Evolutionary conservation across 2,797 vertebrate species (phyloP).

Genomic region (Coregonus suidteri): DNA sequence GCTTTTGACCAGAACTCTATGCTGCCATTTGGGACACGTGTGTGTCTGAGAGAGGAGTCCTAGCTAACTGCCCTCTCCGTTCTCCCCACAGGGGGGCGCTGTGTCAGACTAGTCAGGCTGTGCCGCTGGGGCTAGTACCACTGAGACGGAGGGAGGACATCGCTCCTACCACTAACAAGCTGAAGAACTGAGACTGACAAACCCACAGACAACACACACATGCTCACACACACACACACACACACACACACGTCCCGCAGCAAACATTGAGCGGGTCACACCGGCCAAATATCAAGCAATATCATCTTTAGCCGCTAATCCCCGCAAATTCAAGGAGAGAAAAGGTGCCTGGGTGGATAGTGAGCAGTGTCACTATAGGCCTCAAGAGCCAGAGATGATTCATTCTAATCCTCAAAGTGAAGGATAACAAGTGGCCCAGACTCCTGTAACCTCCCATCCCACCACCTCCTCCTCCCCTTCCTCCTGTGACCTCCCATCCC

Average conservation of each 20-base stretch:
- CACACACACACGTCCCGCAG: conserved; percentile 31
- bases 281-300: conserved; percentile 33
- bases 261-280: conserved; percentile 57
- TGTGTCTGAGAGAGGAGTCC: not conserved
- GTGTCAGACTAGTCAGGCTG: conserved; percentile 24
- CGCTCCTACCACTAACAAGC: not conserved
- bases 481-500: too few species aligned
- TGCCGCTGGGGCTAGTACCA: conserved; percentile 36
- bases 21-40: too few species aligned
- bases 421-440: conserved; percentile 4
- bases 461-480: not conserved
- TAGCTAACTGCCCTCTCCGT: conserved; percentile 20
- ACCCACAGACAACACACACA: conserved; percentile 49
- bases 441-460: not conserved
- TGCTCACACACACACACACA: conserved; percentile 28
- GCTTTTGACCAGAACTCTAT: too few species aligned
- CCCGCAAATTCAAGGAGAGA: not conserved
- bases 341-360: not conserved
- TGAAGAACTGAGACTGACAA: conserved; percentile 32
- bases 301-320: not conserved
- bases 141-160: conserved; percentile 5
- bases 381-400: not conserved
- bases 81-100: conserved; percentile 62
- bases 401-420: not conserved
- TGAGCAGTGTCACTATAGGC: not conserved